A percentile compares a stretch with the other conserved stretches of the same genome.
phyloP scores from a whole-genome alignment of 2,797 vertebrate genomes.

The Sternarchorhynchus goeldii region DNA sequence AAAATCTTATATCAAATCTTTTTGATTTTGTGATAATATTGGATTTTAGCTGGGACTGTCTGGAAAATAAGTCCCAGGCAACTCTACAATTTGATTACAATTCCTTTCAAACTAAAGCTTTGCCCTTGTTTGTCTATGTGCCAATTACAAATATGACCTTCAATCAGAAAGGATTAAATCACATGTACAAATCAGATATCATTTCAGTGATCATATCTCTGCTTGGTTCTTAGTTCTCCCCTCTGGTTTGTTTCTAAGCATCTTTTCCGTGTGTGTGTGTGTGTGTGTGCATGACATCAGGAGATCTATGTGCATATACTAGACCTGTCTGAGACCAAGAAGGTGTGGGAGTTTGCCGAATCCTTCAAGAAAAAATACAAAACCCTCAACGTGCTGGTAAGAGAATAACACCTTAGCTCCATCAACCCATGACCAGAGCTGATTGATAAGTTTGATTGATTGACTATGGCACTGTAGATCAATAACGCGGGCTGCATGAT shows the following conservation, averaged over 20 bases:
- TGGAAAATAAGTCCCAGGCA: background rate
- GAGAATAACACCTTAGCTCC: conserved; percentile 21
- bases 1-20: no score
- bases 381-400: conserved; percentile 78
- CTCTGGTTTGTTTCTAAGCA: no score
- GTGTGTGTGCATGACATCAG: conserved; percentile 60
- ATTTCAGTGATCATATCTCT: no score
- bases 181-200: no score
- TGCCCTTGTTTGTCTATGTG: no score
- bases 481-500: conserved; percentile 80
- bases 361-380: conserved; percentile 79
- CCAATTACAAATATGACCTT: no score
- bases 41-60: background rate
- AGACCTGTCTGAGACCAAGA: conserved; percentile 78
- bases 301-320: conserved; percentile 79
- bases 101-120: no score
- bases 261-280: no score
- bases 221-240: no score
- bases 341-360: conserved; percentile 83
- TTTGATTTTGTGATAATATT: no score
- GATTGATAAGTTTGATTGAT: background rate
- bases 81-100: background rate
- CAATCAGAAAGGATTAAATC: no score
- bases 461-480: conserved; percentile 64
- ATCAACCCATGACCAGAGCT: background rate